phyloP scores from a whole-genome alignment of 2,113 vertebrate genomes.

The Nothocercus julius region DNA sequence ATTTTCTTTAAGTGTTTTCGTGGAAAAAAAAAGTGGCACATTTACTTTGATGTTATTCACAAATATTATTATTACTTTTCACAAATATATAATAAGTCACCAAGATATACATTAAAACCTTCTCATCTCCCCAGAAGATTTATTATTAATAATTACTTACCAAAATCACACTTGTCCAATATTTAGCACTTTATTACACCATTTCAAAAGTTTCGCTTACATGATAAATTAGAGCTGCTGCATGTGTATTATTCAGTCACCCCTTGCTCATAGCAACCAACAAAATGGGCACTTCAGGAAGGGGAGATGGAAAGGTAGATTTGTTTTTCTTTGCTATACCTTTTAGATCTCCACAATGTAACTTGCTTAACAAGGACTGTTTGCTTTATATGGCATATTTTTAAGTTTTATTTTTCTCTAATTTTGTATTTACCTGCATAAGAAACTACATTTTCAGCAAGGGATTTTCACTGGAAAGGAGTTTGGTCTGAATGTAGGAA shows the following conservation, averaged over 20 bases:
- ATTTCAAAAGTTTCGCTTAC: neutral
- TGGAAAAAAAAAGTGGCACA: neutral
- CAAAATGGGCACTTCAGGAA: neutral
- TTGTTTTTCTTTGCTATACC: neutral
- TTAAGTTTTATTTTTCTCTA: neutral
- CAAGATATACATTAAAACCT: neutral
- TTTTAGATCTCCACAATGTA: neutral
- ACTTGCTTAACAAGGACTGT: neutral
- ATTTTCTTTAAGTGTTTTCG: neutral
- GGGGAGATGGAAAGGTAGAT: too few species aligned
- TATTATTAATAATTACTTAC: neutral
- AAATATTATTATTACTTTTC: neutral
- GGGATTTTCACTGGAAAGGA: neutral
- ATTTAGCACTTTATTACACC: neutral
- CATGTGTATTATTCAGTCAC: neutral
- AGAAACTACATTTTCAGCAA: neutral
- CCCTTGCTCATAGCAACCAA: neutral
- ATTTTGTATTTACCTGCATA: neutral
- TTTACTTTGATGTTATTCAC: neutral
- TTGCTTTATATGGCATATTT: neutral
- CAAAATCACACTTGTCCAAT: neutral
- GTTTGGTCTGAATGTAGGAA: neutral
- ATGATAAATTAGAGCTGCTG: neutral
- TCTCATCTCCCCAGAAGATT: neutral
- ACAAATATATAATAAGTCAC: neutral